phyloP scores from a whole-genome alignment of 2,888 invertebrate genomes.

The Urechis unicinctus region DNA sequence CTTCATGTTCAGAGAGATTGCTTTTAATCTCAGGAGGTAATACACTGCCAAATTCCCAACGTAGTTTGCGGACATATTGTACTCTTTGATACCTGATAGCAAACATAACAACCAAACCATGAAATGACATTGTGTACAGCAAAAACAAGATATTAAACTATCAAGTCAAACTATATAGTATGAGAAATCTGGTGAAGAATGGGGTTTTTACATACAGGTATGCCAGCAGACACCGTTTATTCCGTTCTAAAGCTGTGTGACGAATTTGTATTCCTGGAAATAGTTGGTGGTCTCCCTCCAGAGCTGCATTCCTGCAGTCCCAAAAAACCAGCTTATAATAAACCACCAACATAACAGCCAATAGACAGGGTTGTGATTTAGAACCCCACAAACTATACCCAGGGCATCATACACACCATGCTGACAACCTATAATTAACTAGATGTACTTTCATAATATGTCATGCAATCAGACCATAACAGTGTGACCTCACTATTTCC shows the following conservation, averaged over 20 bases:
- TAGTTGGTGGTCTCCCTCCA: conserved; percentile 46
- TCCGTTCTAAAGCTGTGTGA: conserved; percentile 79
- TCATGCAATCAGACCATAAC: too few relatives aligned
- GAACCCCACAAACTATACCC: neutral
- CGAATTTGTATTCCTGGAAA: conserved; percentile 75
- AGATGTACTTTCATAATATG: too few relatives aligned
- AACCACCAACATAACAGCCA: neutral
- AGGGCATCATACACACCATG: too few relatives aligned
- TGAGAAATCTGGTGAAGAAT: too few relatives aligned
- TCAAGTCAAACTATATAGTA: too few relatives aligned
- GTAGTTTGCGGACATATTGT: conserved; percentile 71
- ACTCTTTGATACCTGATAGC: conserved; percentile 66
- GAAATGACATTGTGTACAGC: neutral
- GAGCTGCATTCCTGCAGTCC: conserved; percentile 46
- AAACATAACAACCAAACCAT: conserved; percentile 6
- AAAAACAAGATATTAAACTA: neutral
- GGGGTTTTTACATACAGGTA: conserved; percentile 56
- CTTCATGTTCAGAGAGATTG: conserved; percentile 73
- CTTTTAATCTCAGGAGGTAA: conserved; percentile 77
- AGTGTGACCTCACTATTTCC: too few relatives aligned
- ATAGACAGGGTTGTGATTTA: neutral
- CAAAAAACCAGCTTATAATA: neutral
- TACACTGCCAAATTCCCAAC: conserved; percentile 94
- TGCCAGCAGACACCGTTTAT: conserved; percentile 77
- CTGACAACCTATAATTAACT: too few relatives aligned